Conservation (phyloP, 2,113 vertebrate species). For the Stictonetta naevosa region DNA sequence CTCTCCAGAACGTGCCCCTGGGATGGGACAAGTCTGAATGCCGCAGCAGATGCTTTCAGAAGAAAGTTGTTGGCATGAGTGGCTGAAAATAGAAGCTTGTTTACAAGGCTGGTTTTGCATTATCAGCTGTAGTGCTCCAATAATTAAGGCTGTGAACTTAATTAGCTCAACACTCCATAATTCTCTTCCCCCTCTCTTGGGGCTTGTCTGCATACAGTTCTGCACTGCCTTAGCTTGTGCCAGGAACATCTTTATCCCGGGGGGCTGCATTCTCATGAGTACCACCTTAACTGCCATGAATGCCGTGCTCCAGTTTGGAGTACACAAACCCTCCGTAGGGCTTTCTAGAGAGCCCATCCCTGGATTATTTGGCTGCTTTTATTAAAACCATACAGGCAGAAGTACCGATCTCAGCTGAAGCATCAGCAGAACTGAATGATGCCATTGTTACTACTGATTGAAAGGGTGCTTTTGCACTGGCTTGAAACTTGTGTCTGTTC, state of each 20-base stretch:
- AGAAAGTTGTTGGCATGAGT: constrained; percentile 59
- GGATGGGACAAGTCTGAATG: constrained; percentile 21
- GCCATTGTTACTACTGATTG: constrained; percentile 64
- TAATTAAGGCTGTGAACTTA: constrained; percentile 72
- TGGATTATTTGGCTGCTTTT: constrained; percentile 26
- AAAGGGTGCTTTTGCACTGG: constrained; percentile 56
- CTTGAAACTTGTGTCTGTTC: constrained; percentile 47
- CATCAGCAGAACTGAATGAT: constrained; percentile 41
- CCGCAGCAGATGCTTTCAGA: constrained; percentile 46
- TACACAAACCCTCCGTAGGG: neutral
- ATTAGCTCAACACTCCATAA: constrained; percentile 73
- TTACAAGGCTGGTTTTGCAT: constrained; percentile 69
- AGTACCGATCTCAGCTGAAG: constrained; percentile 35
- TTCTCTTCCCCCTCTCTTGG: constrained; percentile 54
- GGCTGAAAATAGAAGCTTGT: constrained; percentile 67
- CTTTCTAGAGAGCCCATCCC: neutral
- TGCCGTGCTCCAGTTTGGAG: fast-evolving
- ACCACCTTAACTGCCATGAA: constrained; percentile 7
- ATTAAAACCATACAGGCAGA: constrained; percentile 55
- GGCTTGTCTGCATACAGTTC: constrained; percentile 31
- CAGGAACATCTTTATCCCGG: neutral
- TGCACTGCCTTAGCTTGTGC: constrained; percentile 13
- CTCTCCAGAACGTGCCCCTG: neutral
- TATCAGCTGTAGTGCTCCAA: constrained; percentile 68
- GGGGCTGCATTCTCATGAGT: neutral